Conservation (phyloP, 2,888 invertebrate species). For the Acronicta leporina region DNA sequence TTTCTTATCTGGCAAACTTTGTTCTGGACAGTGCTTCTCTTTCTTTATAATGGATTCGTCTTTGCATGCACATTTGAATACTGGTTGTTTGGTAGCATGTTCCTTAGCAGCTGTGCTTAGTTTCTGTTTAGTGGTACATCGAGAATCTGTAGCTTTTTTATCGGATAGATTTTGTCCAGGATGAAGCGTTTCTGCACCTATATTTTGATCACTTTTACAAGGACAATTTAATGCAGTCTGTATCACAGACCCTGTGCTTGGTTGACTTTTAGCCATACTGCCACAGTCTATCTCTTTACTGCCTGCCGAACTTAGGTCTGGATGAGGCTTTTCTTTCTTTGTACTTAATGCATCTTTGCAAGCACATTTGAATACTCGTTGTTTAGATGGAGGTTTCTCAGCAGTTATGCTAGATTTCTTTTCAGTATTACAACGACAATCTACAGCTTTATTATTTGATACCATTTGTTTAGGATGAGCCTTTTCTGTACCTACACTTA, state of each 20-base stretch:
- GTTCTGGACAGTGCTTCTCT: background rate
- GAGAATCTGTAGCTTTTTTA: background rate
- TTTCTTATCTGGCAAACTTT: background rate
- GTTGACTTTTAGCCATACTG: background rate
- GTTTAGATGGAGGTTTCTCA: background rate
- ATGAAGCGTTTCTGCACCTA: too few relatives aligned
- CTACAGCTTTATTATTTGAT: background rate
- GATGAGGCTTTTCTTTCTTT: background rate
- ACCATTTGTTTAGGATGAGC: background rate
- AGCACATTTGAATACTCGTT: slow-evolving; percentile 1
- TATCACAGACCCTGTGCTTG: background rate
- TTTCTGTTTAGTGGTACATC: background rate
- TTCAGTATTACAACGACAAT: background rate
- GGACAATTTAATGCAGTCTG: background rate
- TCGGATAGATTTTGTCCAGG: too few relatives aligned
- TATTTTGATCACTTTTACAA: background rate
- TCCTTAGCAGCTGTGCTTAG: background rate
- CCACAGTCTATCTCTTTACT: background rate
- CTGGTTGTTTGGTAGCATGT: background rate
- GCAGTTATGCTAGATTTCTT: background rate
- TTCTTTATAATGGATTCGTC: background rate
- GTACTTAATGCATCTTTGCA: background rate
- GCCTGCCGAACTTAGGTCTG: background rate
- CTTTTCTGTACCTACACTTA: background rate
- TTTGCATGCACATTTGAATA: background rate